Base-by-base conservation (phyloP, 1,140 invertebrate species). In the Paralvinella palmiformis region DNA sequence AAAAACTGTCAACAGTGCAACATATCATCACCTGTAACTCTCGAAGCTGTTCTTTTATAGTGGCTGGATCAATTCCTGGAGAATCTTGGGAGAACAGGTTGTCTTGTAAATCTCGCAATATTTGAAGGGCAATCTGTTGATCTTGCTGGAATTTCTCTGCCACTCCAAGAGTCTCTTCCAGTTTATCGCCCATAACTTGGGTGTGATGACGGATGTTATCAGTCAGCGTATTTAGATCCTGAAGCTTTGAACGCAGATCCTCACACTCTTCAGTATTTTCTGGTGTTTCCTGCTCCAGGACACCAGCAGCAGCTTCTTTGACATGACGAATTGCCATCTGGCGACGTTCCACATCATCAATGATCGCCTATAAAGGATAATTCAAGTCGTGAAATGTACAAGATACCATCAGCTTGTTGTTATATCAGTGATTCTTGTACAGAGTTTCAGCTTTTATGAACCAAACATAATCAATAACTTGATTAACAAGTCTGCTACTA, bases 71-170 rank as follows among this genome's bases (percentile, higher is more conserved):
- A 0, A 94, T 91, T 1, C 92, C 94, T 0, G 94, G 92, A 44
- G 93, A 92, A 72, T 96, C 91, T 83, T 96, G 94, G 45, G 88
- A 88, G 0, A 87, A 85, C 27, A 98, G 82, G 13, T 91, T 90
- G 74, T 96, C 92, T 72, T 95, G 89, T 5, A 98, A 81, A 71
- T 96, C 94, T 59, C 89, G 87, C 17, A 99, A 80, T 1, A 89
- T 89, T 3, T 86, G 84, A 91, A 97, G 94, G 3, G 96, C 89
- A n/a, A 88, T 87, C 62, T 91, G 88, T 58, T 96, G 84, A 73
- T 96, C 90, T 64, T 90, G 87, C 92, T 94, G 97, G 88, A 98
- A 98, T 55, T 88, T 88, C 67, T 95, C 89, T 0, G 96, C 94
- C 10, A 93, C 85, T 31, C 86, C 85, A 17, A 98, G 78, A 3